Evolutionary conservation across 2,888 invertebrate genomes (phyloP).

Genomic region (Clostera curtula): DNA sequence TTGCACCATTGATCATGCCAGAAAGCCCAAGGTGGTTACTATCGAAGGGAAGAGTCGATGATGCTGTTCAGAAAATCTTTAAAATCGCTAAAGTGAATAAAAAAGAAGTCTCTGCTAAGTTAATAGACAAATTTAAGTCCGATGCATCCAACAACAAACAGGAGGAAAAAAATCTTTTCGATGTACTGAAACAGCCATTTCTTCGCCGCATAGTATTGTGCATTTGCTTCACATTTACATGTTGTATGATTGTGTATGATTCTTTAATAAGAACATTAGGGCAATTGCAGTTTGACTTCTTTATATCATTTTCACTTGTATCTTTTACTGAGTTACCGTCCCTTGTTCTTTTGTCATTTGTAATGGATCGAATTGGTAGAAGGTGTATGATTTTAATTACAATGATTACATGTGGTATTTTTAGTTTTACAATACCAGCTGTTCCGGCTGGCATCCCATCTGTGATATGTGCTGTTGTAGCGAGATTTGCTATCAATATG

Average conservation of each 20-base stretch:
- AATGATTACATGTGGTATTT: conserved; percentile 28
- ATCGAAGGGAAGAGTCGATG: conserved; percentile 41
- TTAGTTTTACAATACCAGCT: conserved; percentile 38
- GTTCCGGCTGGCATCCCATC: conserved; percentile 36
- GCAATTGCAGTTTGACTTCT: conserved; percentile 44
- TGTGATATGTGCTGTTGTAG: conserved; percentile 44
- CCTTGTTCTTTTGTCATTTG: conserved; percentile 37
- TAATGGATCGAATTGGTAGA: conserved; percentile 45
- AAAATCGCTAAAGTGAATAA: conserved; percentile 40
- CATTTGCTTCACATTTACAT: conserved; percentile 40
- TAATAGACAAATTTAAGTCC: conserved; percentile 38
- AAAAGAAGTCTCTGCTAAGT: conserved; percentile 30
- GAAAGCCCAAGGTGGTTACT: conserved; percentile 57
- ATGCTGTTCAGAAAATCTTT: conserved; percentile 37
- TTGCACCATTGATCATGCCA: conserved; percentile 43
- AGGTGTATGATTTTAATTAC: conserved; percentile 33
- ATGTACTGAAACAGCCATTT: conserved; percentile 34
- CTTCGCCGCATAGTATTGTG: conserved; percentile 38
- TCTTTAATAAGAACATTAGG: conserved; percentile 44
- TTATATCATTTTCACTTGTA: conserved; percentile 47
- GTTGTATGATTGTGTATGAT: conserved; percentile 41
- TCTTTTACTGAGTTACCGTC: conserved; percentile 55
- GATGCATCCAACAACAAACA: conserved; percentile 13
- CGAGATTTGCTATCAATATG: conserved; percentile 49
- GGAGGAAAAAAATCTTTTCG: conserved; percentile 24